Base-by-base conservation (phyloP, 30 jellyfish, hydroid and myxozoan species). In the Turritopsis rubra region DNA sequence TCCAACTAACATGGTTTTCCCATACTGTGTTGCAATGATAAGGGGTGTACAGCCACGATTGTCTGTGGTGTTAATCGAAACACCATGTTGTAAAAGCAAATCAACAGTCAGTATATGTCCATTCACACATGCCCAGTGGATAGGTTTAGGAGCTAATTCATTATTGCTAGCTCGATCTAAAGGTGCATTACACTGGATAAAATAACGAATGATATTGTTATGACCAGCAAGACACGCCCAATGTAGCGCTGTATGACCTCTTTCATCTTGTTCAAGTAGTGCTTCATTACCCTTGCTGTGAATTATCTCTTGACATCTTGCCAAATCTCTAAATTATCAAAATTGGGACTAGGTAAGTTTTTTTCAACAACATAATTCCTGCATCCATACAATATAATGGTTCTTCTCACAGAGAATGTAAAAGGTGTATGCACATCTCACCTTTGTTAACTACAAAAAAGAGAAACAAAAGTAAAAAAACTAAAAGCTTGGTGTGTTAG, bases 211-310 rank as follows among this genome's bases (percentile, higher is more conserved):
- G 74, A 92, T 85, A 76, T 92, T 93, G 72, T 92, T 92, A 79
- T 92, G 96, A 18, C 98, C 98, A 18, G 96, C 98, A 20, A 92
- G 92, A 23, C 97, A 88, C 73, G 98, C 98, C 98, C 98, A 92
- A 77, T 92, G 98, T 78, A 92, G 29, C n/a, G 98, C 96, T 16
- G 98, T 77, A 77, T 92, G 98, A 1, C 98, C 98, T 83, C 94
- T 92, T 75, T 89, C 96, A 81, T 92, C 98, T 41, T 79, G 66
- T 17, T 83, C 85, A 68, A 83, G 84, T 76, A 92, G 86, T 24
- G 84, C 54, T 83, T 92, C 88, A 25, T 89, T 65, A 16, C 98
- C 98, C 28, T 66, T 79, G 21, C 81, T 88, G 75, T 85, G 54
- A 1, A 92, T 82, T 4, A 88, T 81, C 66, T 87, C 81, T 54